These are phyloP conservation scores for Zygothrica quintamaculata DNA, from an alignment of 2,888 invertebrate species.

Conservation along the genomic window DNA sequence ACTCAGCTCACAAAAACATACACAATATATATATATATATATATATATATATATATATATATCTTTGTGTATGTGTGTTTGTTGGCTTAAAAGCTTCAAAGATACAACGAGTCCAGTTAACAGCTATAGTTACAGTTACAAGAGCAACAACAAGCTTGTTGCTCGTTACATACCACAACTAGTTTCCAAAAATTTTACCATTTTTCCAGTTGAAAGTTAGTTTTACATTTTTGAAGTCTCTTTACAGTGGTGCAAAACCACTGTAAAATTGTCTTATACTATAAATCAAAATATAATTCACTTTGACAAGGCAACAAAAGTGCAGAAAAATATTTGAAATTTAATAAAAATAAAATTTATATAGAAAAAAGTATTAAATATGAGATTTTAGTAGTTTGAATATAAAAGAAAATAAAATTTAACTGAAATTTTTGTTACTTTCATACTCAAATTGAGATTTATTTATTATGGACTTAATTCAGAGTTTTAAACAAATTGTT, in stretches of 20 bases:
- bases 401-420: too few relatives aligned
- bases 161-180: conserved; percentile 34
- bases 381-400: too few relatives aligned
- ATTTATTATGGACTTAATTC: too few relatives aligned
- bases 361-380: too few relatives aligned
- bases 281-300: too few relatives aligned
- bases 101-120: conserved; percentile 31
- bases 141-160: conserved; percentile 10
- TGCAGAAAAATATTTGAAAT: too few relatives aligned
- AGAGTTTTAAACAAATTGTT: too few relatives aligned
- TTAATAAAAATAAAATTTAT: too few relatives aligned
- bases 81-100: conserved; percentile 20
- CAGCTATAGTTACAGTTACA: conserved; percentile 14
- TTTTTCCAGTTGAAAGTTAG: conserved; percentile 7
- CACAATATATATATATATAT: not conserved
- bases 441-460: too few relatives aligned
- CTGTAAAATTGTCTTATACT: too few relatives aligned
- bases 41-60: conserved; percentile 15
- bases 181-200: conserved; percentile 39
- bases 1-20: conserved; percentile 23
- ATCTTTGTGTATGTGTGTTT: conserved; percentile 16
- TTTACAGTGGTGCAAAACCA: not conserved
- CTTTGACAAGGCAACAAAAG: too few relatives aligned
- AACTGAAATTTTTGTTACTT: too few relatives aligned
- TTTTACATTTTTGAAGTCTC: conserved; percentile 2